These are phyloP conservation scores for Pitta sordida DNA, from an alignment of 2,113 vertebrate species.

Conservation along the genomic window DNA sequence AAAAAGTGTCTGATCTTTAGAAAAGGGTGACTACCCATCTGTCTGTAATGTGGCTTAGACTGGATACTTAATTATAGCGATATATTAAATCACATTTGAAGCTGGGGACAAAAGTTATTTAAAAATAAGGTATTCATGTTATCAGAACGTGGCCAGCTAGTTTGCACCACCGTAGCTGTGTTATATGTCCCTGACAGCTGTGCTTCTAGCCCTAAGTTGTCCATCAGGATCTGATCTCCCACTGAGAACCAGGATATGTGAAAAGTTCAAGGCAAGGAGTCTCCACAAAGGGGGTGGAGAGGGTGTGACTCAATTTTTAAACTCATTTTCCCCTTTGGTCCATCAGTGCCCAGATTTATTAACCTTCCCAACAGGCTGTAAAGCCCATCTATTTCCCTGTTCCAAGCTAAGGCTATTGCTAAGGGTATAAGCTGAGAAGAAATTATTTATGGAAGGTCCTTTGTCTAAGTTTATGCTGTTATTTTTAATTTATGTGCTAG, in stretches of 20 bases:
- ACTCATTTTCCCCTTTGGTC: constrained; percentile 30
- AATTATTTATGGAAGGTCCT: constrained; percentile 43
- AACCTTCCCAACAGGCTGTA: constrained; percentile 14
- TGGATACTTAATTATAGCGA: neutral
- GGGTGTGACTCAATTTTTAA: constrained; percentile 10
- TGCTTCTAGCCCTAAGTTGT: neutral
- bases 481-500: constrained; percentile 59
- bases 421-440: neutral
- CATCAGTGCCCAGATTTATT: constrained; percentile 13
- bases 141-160: neutral
- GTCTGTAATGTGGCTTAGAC: neutral
- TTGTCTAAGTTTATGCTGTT: constrained; percentile 51
- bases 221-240: neutral
- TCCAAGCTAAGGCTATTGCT: constrained; percentile 19
- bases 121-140: neutral
- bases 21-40: neutral
- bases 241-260: neutral
- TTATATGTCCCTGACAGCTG: neutral
- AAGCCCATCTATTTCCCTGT: constrained; percentile 27
- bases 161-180: neutral
- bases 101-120: neutral
- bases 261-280: constrained; percentile 34
- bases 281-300: neutral
- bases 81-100: neutral
- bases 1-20: neutral